These are phyloP conservation scores for Trissolcus basalis DNA, from an alignment of 1,140 invertebrate species.

Conservation along the genomic window DNA sequence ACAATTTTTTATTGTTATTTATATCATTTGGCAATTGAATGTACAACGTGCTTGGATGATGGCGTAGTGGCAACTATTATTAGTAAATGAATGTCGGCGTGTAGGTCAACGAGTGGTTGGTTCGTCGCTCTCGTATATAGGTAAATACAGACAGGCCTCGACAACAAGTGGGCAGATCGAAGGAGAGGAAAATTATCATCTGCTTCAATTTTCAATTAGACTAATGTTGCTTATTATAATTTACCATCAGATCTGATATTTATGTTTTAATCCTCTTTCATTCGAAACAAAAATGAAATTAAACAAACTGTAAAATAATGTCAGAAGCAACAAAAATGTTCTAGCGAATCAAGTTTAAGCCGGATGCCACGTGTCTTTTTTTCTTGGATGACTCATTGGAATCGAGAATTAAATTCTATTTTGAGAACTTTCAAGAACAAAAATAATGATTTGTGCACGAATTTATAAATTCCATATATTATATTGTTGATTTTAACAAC, in stretches of 20 bases:
- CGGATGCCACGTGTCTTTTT: too few species aligned
- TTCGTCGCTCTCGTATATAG: slow-evolving; percentile 53
- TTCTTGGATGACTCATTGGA: too few species aligned
- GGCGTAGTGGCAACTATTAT: slow-evolving; percentile 62
- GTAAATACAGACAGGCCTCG: slow-evolving; percentile 44
- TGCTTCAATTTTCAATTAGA: slow-evolving; percentile 28
- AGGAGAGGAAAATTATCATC: slow-evolving; percentile 44
- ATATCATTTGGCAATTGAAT: slow-evolving; percentile 45
- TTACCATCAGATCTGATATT: too few species aligned
- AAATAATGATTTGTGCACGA: too few species aligned
- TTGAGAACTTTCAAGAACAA: too few species aligned
- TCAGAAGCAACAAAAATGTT: too few species aligned
- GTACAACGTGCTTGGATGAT: slow-evolving; percentile 50
- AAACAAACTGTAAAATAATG: slow-evolving; percentile 12
- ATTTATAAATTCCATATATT: too few species aligned
- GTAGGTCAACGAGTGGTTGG: slow-evolving; percentile 63
- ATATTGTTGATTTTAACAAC: too few species aligned
- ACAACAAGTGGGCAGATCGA: slow-evolving; percentile 45
- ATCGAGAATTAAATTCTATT: too few species aligned
- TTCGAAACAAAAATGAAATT: too few species aligned
- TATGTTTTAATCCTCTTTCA: too few species aligned
- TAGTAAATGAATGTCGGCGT: slow-evolving; percentile 65
- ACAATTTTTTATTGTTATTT: slow-evolving; percentile 38
- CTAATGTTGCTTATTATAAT: slow-evolving; percentile 47
- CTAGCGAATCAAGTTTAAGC: not conserved